phyloP scores from a whole-genome alignment of 2,797 vertebrate species.

The Microchirus variegatus region DNA sequence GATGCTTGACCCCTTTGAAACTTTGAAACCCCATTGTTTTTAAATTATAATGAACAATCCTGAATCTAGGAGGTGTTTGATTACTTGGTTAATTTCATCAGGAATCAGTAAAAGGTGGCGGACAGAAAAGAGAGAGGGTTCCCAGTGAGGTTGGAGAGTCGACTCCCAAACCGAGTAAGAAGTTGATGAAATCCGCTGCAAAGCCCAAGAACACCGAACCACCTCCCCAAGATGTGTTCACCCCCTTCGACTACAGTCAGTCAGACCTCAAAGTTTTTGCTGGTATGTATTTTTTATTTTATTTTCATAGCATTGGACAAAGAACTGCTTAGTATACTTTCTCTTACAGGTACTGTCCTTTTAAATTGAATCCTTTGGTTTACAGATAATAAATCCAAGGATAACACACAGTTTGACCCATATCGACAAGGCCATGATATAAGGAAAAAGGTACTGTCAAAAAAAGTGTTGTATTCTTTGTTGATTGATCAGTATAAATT shows the following conservation, averaged over 20 bases:
- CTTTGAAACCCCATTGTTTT: no score
- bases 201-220: constrained; percentile 64
- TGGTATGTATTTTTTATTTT: constrained; percentile 72
- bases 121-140: constrained; percentile 80
- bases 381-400: constrained; percentile 81
- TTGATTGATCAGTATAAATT: neutral
- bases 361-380: constrained; percentile 18
- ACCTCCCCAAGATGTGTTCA: constrained; percentile 74
- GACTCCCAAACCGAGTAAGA: constrained; percentile 84
- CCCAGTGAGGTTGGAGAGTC: constrained; percentile 72
- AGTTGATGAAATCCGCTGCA: constrained; percentile 74
- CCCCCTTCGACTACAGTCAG: constrained; percentile 93
- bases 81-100: constrained; percentile 32
- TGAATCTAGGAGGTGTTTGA: neutral
- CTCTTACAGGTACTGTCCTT: no score
- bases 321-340: constrained; percentile 1
- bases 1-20: no score
- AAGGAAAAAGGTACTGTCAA: constrained; percentile 74
- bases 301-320: neutral
- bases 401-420: constrained; percentile 89
- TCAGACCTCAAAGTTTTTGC: constrained; percentile 91
- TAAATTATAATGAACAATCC: no score
- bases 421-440: constrained; percentile 74
- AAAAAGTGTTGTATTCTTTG: neutral
- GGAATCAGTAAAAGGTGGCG: constrained; percentile 68